Evolutionary conservation across 2,113 vertebrate genomes (phyloP).

Genomic region (Formicarius rufipectus): DNA sequence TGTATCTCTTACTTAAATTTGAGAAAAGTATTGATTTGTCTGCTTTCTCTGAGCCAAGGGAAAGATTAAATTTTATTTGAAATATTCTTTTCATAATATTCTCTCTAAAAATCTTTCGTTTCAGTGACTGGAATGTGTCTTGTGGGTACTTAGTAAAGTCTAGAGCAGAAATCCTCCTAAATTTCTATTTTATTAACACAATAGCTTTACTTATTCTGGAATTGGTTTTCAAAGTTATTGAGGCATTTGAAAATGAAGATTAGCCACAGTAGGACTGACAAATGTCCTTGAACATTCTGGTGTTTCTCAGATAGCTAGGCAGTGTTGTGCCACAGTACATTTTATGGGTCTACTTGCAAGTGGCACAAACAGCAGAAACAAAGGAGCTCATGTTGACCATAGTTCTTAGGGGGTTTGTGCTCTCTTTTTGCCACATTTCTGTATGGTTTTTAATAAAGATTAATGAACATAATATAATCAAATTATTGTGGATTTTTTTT

Average conservation of each 20-base stretch:
- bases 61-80: constrained; percentile 16
- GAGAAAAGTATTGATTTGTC: constrained; percentile 17
- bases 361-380: neutral
- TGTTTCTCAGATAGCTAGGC: neutral
- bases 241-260: neutral
- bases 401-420: neutral
- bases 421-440: neutral
- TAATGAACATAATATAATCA: neutral
- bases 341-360: constrained; percentile 4
- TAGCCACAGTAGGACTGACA: neutral
- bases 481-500: neutral
- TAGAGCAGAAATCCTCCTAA: neutral
- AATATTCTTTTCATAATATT: constrained; percentile 11
- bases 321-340: neutral
- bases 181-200: constrained; percentile 9
- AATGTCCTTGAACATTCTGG: neutral
- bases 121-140: neutral
- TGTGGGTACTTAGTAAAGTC: neutral
- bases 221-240: neutral
- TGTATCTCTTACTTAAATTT: neutral
- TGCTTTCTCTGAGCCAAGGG: neutral
- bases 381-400: neutral
- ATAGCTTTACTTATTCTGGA: neutral
- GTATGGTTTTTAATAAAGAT: neutral
- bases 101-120: neutral